Conservation (phyloP, 1,140 invertebrate genomes). For the Homarus americanus region DNA sequence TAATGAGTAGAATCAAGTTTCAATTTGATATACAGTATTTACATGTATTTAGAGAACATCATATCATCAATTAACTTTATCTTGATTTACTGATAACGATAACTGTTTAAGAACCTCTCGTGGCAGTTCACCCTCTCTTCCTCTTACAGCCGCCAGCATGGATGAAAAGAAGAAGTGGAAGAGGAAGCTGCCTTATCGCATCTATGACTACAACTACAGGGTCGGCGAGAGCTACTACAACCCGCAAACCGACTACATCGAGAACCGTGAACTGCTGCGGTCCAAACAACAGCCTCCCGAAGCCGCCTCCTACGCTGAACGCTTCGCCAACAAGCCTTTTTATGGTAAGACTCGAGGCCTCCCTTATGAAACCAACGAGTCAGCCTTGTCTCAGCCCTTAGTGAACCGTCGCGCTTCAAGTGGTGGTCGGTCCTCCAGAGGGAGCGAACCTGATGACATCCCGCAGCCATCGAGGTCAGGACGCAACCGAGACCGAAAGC, state of each 20-base stretch:
- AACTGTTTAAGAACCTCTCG: background rate
- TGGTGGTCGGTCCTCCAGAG: background rate
- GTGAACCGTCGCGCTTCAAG: constrained; percentile 41
- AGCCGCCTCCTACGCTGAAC: constrained; percentile 67
- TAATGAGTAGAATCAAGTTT: no score
- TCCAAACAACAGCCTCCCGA: constrained; percentile 78
- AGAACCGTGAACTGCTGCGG: constrained; percentile 85
- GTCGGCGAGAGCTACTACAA: constrained; percentile 72
- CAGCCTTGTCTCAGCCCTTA: constrained; percentile 45
- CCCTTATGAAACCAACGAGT: constrained; percentile 56
- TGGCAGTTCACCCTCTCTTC: background rate
- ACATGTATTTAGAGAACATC: no score
- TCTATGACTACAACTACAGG: constrained; percentile 73
- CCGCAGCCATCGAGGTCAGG: background rate
- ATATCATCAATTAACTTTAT: no score
- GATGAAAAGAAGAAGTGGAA: constrained; percentile 53
- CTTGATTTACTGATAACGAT: no score
- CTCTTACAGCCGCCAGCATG: constrained; percentile 65
- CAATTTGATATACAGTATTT: no score
- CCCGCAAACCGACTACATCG: constrained; percentile 67
- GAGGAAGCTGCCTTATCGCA: constrained; percentile 59
- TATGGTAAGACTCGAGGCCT: constrained; percentile 70
- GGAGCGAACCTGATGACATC: constrained; percentile 24
- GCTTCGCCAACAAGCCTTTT: constrained; percentile 67
- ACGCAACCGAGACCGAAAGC: constrained; percentile 32